Base-by-base conservation (phyloP, 2,888 invertebrate genomes). In the Shargacucullia verbasci region DNA sequence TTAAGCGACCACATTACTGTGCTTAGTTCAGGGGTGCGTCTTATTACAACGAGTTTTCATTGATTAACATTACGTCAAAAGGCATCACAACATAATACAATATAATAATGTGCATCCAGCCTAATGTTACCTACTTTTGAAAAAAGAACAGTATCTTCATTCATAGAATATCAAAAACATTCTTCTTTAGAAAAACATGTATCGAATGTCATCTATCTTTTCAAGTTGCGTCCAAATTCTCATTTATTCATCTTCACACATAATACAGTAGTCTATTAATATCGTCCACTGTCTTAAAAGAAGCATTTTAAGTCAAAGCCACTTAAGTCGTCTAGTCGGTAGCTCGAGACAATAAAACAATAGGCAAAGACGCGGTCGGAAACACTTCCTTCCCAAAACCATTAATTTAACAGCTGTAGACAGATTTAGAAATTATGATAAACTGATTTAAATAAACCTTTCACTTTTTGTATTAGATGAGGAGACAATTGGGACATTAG, bases 321-420 rank as follows among this genome's bases (percentile, higher is more conserved):
- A 57, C 56, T 69, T 39, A 33, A 49, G 53, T 12, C 48, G 9
- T 8, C 9, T 37, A 49, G 27, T 56, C 56, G 48, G 52, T 66
- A n/a, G 38, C 64, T 20, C 37, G 15, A 31, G 44, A 76, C 74
- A 76, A 71, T 76, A 73, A 71, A 71, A 76, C 76, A 76, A 76
- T 76, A 37, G 71, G 25, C 10, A n/a, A 38, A 65, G 70, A 53
- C 64, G 40, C 57, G 54, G 70, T 76, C 76, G 76, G 76, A 76
- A 71, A 70, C 41, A 43, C 71, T 76, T 76, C 76, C 76, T 76
- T 76, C 77, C 76, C 48, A 56, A 65, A 65, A 27, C 62, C 66
- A 76, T 76, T 71, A 73, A 64, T 65, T 53, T 56, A 55, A 65
- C 71, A 67, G 64, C 64, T 73, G 68, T 49, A 43, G 69, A 67